These are phyloP conservation scores for Jaculus jaculus DNA, from an alignment of 2,113 vertebrate genomes.

Conservation along the genomic window DNA sequence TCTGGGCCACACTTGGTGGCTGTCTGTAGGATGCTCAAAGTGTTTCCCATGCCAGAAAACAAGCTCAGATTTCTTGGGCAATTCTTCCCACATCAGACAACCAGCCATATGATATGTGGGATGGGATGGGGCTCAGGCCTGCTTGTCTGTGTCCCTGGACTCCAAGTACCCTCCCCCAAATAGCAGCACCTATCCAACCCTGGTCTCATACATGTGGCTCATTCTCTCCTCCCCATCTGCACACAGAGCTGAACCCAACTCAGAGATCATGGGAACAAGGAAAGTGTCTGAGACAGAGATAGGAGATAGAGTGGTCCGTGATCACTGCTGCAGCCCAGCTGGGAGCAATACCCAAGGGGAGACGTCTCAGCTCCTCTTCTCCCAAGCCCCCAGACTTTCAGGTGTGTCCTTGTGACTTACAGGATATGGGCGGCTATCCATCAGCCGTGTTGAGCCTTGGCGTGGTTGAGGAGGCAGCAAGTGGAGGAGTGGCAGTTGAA, in stretches of 20 bases:
- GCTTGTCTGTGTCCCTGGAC: too few relatives aligned
- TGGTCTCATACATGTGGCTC: accelerated
- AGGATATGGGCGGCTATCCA: accelerated
- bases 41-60: accelerated
- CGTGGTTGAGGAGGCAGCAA: not conserved
- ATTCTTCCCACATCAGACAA: accelerated
- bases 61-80: not conserved
- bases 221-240: not conserved
- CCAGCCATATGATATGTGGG: not conserved
- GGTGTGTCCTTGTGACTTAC: not conserved
- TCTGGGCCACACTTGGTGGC: accelerated
- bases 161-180: too few relatives aligned
- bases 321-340: not conserved
- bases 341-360: not conserved
- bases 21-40: accelerated
- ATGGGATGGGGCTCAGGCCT: not conserved
- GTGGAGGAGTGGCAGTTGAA: not conserved
- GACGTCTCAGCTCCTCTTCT: too few relatives aligned
- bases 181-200: too few relatives aligned
- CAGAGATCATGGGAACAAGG: accelerated
- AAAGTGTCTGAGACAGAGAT: not conserved
- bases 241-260: not conserved
- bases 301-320: accelerated
- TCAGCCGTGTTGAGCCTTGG: not conserved
- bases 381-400: too few relatives aligned